These are phyloP conservation scores for Cossypha niveicapilla DNA, from an alignment of 2,797 vertebrate genomes.

Conservation along the genomic window DNA sequence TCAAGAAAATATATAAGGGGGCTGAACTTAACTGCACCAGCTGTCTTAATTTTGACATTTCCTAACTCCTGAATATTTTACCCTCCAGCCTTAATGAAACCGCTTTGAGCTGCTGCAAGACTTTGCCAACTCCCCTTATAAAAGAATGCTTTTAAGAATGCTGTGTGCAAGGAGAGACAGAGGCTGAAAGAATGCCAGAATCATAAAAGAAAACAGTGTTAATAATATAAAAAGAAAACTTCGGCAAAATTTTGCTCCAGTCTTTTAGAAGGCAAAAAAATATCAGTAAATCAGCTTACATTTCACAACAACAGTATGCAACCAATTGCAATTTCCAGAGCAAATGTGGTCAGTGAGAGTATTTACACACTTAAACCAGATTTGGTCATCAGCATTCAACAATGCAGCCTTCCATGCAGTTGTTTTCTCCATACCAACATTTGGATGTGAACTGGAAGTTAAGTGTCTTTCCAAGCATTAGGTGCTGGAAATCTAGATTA, in stretches of 20 bases:
- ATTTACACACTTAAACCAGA: background rate
- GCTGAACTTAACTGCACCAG: background rate
- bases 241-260: background rate
- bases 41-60: background rate
- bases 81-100: background rate
- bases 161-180: background rate
- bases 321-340: background rate
- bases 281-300: background rate
- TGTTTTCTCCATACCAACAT: background rate
- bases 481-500: background rate
- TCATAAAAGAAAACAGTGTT: background rate
- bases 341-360: background rate
- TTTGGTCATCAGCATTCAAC: background rate
- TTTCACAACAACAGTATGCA: background rate
- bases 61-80: background rate
- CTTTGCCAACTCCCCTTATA: background rate
- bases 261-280: background rate
- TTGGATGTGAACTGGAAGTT: background rate
- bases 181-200: background rate
- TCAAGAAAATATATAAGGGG: background rate
- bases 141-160: background rate
- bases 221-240: background rate
- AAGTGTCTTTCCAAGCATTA: background rate
- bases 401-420: background rate
- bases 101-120: background rate